Percentiles rank a stretch among this genome's conserved stretches.
phyloP scores from a whole-genome alignment of 2,113 vertebrate species.

The Ginglymostoma cirratum region DNA sequence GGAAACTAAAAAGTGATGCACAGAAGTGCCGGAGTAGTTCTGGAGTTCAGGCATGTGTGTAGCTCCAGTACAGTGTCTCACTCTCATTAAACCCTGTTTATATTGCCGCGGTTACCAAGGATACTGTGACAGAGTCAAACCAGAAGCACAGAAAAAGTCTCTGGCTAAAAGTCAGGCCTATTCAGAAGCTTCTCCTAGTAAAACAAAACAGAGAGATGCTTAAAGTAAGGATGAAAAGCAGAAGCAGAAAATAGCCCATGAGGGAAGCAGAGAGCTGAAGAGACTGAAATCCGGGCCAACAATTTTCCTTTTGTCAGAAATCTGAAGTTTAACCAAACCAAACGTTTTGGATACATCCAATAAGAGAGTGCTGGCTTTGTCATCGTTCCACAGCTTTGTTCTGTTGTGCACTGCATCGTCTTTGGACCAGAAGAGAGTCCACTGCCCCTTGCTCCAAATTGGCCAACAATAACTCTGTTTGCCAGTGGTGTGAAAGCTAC shows the following conservation, averaged over 20 bases:
- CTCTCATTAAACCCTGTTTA: not conserved
- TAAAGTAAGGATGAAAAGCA: not conserved
- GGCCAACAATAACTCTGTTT: not conserved
- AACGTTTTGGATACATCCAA: not conserved
- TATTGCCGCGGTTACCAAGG: conserved; percentile 6
- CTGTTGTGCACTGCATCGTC: not conserved
- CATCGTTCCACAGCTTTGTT: not conserved
- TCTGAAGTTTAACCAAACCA: not conserved
- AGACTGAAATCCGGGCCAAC: not conserved
- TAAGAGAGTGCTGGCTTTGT: not conserved
- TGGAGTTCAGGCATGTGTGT: not conserved
- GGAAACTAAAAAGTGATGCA: not conserved
- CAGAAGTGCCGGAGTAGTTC: too few species aligned
- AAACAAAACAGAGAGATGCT: not conserved
- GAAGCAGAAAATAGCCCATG: not conserved
- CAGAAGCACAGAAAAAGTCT: not conserved
- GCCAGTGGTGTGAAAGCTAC: not conserved
- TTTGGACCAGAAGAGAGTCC: not conserved
- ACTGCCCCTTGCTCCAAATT: not conserved
- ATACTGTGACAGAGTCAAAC: not conserved
- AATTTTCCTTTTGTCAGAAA: not conserved
- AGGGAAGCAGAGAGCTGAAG: not conserved
- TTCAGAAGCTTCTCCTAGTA: not conserved
- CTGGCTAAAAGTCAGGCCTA: not conserved
- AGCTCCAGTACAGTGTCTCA: not conserved